Base-by-base conservation (phyloP, 2,888 invertebrate genomes). In the Ectemnius cavifrons region DNA sequence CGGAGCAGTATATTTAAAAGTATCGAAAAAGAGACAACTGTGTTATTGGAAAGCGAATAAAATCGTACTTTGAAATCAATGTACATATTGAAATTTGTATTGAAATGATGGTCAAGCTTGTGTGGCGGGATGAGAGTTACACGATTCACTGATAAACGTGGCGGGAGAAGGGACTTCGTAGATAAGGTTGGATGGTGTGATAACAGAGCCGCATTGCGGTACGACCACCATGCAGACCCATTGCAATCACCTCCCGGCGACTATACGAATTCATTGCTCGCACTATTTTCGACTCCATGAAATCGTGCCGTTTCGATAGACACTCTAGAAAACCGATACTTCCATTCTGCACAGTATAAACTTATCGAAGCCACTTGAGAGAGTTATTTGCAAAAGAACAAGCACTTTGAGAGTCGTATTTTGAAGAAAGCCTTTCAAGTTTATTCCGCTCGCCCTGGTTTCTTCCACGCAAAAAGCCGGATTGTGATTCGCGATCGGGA, bases 151-250 rank as follows among this genome's bases (percentile, higher is more conserved):
- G 20, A 62, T 47, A 59, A 65, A 67, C 64, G 73, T 47, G 20
- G 57, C 27, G 67, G 52, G 58, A 59, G 8, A 52, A 20, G 52
- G 13, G 70, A 69, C 65, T 52, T 63, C 27, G 66, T 64, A 68
- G 79, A 84, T 75, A 71, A 73, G 71, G 79, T 72, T 67, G 78
- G 85, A 84, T 81, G 84, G 81, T 84, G 83, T 85, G 88, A 88
- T 88, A 88, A 88, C 84, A 82, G 81, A 88, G 85, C 88, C 89
- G 88, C 88, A 88, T 85, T 88, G 88, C 88, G 88, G 87, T 85
- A 88, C 79, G 81, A 83, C 73, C 82, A 78, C 82, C 84, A 81
- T 85, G 80, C 83, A 71, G 80, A 77, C 74, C 68, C 75, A 77
- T 70, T 65, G 61, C 76, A 71, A 67, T 73, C 70, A 71, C 63